phyloP scores from a whole-genome alignment of 2,113 vertebrate genomes.

The Petroica traversi region DNA sequence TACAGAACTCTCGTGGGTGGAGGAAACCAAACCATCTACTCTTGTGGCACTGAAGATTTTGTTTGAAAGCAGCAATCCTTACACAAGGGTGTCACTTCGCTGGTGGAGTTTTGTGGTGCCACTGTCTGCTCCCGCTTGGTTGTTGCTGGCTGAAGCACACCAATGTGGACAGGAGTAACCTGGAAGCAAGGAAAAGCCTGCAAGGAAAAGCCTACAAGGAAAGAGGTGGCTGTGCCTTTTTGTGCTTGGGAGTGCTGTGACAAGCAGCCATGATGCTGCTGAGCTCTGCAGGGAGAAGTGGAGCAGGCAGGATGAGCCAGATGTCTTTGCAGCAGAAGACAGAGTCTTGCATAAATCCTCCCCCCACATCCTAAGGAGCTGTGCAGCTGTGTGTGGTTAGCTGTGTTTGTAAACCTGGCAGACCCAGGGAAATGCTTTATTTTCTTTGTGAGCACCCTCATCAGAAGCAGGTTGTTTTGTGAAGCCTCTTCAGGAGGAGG shows the following conservation, averaged over 20 bases:
- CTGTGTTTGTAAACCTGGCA: not conserved
- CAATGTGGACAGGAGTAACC: not conserved
- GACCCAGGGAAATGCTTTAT: not conserved
- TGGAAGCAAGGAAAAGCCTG: not conserved
- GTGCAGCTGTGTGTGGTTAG: not conserved
- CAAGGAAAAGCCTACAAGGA: not conserved
- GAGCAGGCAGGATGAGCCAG: not conserved
- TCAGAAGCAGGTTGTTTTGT: not conserved
- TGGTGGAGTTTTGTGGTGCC: not conserved
- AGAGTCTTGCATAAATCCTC: not conserved
- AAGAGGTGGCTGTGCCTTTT: not conserved
- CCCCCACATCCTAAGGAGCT: accelerated
- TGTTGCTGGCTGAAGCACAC: not conserved
- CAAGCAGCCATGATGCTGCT: not conserved
- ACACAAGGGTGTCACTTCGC: not conserved
- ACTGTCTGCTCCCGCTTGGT: not conserved
- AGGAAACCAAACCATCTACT: not conserved
- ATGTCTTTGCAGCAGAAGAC: not conserved
- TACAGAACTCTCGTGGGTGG: not conserved
- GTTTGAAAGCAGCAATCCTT: not conserved
- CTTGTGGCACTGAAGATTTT: not conserved
- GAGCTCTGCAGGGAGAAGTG: not conserved
- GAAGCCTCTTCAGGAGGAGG: not conserved
- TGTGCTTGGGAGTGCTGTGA: not conserved
- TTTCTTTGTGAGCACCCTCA: not conserved